Evolutionary conservation across 2,797 vertebrate genomes (phyloP), one percentile per base, ranked within the genome.

Genomic region (Ptychadena robeensis): DNA sequence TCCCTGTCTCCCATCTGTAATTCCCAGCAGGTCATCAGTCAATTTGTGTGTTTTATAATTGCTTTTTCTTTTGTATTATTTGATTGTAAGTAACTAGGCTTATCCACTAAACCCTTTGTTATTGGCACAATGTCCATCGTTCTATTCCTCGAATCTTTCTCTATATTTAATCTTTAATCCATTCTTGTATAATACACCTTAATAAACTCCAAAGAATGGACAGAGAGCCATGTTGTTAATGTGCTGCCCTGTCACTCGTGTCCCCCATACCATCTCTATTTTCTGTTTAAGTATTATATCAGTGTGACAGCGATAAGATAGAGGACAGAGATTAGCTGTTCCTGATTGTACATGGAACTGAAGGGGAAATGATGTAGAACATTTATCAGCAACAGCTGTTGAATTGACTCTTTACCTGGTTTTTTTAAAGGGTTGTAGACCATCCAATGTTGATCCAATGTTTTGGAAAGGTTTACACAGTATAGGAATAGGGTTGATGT

Each of bases 191-290:
- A 80, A 71, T 80, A 70, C 35, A 73, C 63, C 78, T 59, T 73
- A 83, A 79, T 79, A 79, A 79, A 73, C 40, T 83, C 76, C 79
- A 74, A 79, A 67, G 59, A 72, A 72, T 79, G 75, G 75, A 79
- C 59, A 83, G 59, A 30, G 73, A 78, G 38, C 68, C 28, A 57
- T 31, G 63, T 64, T 83, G 75, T 79, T 79, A 83, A 83, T 83
- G 82, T 79, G 79, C 75, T 73, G 61, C 61, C 44, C 69, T 73
- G 70, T 73, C 82, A 83, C 44, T 59, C 68, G 28, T 57, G 44
- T 68, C 34, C 76, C 57, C 76, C 69, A 66, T 28, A 77, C 61
- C 37, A 40, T 35, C 63, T 65, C 44, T 10, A 37, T 74, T 73
- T 35, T 22, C 69, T 67, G 22, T 35, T 72, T 27, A 59, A 64